Percentiles rank a stretch among this genome's conserved stretches.
Conservation (phyloP, 2,113 vertebrate genomes). For the Alaudala cheleensis region DNA sequence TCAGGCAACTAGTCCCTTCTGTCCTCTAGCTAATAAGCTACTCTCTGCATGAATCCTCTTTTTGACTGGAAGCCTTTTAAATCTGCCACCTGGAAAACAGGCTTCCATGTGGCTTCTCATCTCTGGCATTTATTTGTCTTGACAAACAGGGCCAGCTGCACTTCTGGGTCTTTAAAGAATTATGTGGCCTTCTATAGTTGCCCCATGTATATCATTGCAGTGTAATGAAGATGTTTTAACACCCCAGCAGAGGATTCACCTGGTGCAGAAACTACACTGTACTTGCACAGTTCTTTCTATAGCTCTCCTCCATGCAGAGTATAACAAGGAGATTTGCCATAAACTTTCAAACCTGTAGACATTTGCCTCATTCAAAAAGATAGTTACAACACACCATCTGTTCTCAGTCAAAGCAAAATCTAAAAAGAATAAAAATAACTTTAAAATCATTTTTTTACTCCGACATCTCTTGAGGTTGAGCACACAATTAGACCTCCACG, state of each 20-base stretch:
- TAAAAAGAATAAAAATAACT: conserved; percentile 29
- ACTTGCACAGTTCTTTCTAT: neutral
- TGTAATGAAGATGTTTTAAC: neutral
- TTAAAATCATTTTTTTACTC: conserved; percentile 8
- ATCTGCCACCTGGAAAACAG: neutral
- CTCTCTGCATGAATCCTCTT: neutral
- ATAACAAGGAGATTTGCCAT: neutral
- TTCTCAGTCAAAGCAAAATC: conserved; percentile 9
- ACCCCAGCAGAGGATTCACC: neutral
- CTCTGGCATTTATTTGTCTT: neutral
- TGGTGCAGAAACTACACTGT: neutral
- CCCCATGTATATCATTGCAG: neutral
- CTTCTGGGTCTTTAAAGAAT: neutral
- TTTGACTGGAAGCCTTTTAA: neutral
- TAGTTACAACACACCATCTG: neutral
- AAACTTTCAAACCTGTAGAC: neutral
- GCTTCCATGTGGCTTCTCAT: neutral
- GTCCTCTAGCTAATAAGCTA: neutral
- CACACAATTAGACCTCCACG: conserved; percentile 8
- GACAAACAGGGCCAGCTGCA: neutral
- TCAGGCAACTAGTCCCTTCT: neutral
- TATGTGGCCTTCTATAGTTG: neutral
- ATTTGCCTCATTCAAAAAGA: neutral
- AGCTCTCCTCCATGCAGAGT: neutral
- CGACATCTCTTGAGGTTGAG: neutral